phyloP scores from a whole-genome alignment of 2,113 vertebrate genomes.

The Mormyrus lacerda region DNA sequence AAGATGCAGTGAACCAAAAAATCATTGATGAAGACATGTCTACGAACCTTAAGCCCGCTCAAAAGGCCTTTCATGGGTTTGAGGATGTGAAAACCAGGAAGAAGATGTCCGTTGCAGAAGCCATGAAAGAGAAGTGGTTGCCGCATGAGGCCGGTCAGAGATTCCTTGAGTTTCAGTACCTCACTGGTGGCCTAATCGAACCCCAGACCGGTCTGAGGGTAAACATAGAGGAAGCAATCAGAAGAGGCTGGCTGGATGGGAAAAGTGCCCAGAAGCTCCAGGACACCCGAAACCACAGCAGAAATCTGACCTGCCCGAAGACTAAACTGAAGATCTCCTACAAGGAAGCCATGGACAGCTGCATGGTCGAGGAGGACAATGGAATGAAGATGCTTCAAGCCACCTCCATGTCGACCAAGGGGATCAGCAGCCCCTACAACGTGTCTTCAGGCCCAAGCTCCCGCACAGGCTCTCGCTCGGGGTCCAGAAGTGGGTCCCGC shows the following conservation, averaged over 20 bases:
- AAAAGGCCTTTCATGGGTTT: conserved; percentile 86
- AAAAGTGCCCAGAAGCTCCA: conserved; percentile 80
- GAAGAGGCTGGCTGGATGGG: conserved; percentile 80
- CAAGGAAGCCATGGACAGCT: conserved; percentile 87
- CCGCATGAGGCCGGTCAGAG: conserved; percentile 92
- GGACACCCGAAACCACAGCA: conserved; percentile 73
- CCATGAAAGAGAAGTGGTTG: conserved; percentile 90
- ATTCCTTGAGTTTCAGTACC: conserved; percentile 90
- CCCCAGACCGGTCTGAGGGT: conserved; percentile 70
- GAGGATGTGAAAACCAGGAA: conserved; percentile 87
- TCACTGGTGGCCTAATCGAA: conserved; percentile 89
- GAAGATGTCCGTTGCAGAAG: conserved; percentile 88
- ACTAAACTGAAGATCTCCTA: conserved; percentile 97
- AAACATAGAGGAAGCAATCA: conserved; percentile 81
- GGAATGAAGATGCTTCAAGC: conserved; percentile 90
- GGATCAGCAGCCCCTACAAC: conserved; percentile 94
- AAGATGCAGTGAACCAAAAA: conserved; percentile 75
- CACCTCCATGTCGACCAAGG: conserved; percentile 85
- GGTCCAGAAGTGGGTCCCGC: conserved; percentile 72
- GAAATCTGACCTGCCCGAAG: conserved; percentile 92
- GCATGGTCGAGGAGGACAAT: conserved; percentile 91
- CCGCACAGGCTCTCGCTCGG: conserved; percentile 62
- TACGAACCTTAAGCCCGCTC: conserved; percentile 79
- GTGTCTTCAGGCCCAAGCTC: conserved; percentile 80
- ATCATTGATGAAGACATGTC: conserved; percentile 87